phyloP scores from a whole-genome alignment of 1,140 invertebrate species.

The Periplaneta americana region DNA sequence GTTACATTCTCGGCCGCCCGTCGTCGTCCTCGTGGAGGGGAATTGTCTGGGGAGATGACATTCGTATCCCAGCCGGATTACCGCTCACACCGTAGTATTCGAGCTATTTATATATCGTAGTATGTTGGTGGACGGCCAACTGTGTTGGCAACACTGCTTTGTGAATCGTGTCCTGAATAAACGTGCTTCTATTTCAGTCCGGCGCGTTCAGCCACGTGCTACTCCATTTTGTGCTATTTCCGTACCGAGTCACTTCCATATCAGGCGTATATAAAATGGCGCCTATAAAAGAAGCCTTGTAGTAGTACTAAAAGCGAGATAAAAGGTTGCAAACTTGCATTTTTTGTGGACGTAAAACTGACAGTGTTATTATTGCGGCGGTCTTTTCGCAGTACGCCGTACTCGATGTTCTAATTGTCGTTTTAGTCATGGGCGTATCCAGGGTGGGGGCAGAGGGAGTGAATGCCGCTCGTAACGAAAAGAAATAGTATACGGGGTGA shows the following conservation, averaged over 20 bases:
- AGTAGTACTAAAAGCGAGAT: too few relatives aligned
- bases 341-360: too few relatives aligned
- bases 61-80: background rate
- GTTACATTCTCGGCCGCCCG: too few relatives aligned
- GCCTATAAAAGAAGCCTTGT: background rate
- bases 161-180: background rate
- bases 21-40: too few relatives aligned
- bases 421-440: too few relatives aligned
- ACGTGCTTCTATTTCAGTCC: background rate
- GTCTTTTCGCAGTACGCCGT: too few relatives aligned
- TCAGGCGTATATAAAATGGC: background rate
- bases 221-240: background rate
- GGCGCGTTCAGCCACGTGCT: background rate
- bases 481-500: too few relatives aligned
- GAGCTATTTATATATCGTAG: background rate
- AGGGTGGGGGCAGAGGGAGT: too few relatives aligned
- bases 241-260: background rate
- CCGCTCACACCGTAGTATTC: background rate
- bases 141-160: background rate
- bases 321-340: too few relatives aligned
- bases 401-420: too few relatives aligned
- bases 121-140: background rate
- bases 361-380: background rate
- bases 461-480: too few relatives aligned
- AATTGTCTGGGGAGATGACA: too few relatives aligned